Base-by-base conservation (phyloP, 2,797 vertebrate species). In the Aulostomus chinensis region DNA sequence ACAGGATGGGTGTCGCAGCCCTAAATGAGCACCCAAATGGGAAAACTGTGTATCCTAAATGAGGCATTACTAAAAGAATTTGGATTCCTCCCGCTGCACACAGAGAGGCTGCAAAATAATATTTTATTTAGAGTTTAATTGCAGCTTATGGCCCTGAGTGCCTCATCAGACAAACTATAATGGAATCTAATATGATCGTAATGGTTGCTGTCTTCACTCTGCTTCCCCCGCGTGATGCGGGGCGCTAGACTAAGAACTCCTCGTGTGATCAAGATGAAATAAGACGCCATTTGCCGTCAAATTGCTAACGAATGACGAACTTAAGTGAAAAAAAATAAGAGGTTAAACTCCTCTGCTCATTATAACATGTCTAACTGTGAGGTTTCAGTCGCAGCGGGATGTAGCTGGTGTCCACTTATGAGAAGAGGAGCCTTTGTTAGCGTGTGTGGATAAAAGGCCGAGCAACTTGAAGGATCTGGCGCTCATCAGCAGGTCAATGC, bases 81-180 rank as follows among this genome's bases (percentile, higher is more conserved):
- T 80, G 61, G 76, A 85, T 84, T 77, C 79, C 67, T 74, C 74
- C 64, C 75, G 60, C 75, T 68, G 68, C 69, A 75, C 65, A 67
- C 68, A 61, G 46, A 37, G 52, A 66, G 69, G 63, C 64, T 55
- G 52, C 56, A 75, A 88, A 84, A 87, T 83, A 75, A 84, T 86
- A 79, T 89, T 88, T 89, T 84, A 88, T 86, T 85, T 84, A 54
- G 69, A 80, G 67, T 87, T 86, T 89, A 88, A 90, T 89, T 90
- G 87, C 75, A 21, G 76, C 86, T 83, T 47, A 73, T 86, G 83
- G 86, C 81, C 81, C 53, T 26, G 54, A 87, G 78, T 77, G 58
- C 57, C 73, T 60, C 78, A 83, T 78, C 81, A 83, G 78, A 86
- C 75, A 83, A 81, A 80, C 63, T 62, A 68, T 83, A 79, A 83